A percentile compares a stretch with the other conserved stretches of the same genome.
Evolutionary conservation across 2,113 vertebrate genomes (phyloP).

Genomic region (Ursus arctos): DNA sequence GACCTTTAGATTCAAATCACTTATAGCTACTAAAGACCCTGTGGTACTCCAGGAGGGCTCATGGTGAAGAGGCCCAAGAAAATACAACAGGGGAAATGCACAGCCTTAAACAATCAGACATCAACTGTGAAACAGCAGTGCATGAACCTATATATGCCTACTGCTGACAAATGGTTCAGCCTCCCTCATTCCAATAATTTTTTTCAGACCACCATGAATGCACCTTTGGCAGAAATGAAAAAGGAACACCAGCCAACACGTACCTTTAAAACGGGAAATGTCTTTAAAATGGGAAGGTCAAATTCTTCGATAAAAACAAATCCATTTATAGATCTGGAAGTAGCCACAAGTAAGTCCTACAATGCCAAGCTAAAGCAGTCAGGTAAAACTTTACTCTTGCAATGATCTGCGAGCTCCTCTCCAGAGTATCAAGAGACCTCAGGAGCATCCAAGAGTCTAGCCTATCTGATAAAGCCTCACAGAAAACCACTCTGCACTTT

Average conservation of each 20-base stretch:
- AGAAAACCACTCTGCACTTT: slow-evolving; percentile 19
- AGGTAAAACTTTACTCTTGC: rapidly evolving
- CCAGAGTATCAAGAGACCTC: not conserved
- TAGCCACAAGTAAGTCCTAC: not conserved
- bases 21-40: not conserved
- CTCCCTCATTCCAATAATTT: not conserved
- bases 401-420: rapidly evolving
- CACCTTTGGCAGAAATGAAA: not conserved
- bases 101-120: not conserved
- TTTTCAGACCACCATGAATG: not conserved
- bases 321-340: not conserved
- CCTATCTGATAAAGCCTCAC: not conserved
- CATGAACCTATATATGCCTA: no score
- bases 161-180: not conserved
- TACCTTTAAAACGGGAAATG: not conserved
- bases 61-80: not conserved
- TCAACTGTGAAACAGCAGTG: not conserved
- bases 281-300: not conserved
- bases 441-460: not conserved
- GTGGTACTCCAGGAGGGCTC: not conserved
- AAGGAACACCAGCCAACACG: not conserved
- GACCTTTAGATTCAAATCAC: not conserved
- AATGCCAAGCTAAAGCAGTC: rapidly evolving
- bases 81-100: not conserved
- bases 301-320: slow-evolving; percentile 14